These are phyloP conservation scores for Tryphoninae sp. DNA, from an alignment of 2,888 invertebrate species.

Conservation along the genomic window DNA sequence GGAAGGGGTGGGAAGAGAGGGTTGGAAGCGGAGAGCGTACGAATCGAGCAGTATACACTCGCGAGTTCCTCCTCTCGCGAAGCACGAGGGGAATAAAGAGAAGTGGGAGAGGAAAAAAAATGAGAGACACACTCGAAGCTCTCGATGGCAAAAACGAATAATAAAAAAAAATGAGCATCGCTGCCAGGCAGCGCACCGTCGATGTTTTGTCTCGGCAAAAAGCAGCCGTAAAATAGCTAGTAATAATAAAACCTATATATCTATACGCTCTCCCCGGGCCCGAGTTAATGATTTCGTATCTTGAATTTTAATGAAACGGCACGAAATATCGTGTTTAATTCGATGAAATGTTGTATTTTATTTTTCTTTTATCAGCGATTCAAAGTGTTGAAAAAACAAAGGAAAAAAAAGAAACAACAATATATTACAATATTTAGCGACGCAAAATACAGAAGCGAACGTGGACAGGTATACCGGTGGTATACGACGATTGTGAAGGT, in stretches of 20 bases:
- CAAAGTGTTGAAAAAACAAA: background rate
- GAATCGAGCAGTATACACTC: constrained; percentile 31
- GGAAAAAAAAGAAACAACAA: constrained; percentile 5
- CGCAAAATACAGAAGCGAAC: no score
- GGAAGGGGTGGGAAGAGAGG: background rate
- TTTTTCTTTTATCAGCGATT: no score
- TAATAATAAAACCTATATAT: background rate
- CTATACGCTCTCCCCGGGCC: background rate
- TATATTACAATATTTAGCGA: no score
- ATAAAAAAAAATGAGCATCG: constrained; percentile 17
- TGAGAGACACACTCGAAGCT: constrained; percentile 4
- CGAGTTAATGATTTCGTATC: background rate
- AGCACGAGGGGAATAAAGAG: background rate
- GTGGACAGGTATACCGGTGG: no score
- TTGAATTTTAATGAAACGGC: background rate
- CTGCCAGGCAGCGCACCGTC: background rate
- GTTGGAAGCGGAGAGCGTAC: constrained; percentile 9
- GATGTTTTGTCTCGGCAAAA: constrained; percentile 29
- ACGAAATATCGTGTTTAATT: background rate
- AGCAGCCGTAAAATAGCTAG: background rate
- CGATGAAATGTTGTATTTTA: background rate
- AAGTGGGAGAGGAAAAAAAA: constrained; percentile 11
- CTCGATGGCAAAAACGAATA: constrained; percentile 13
- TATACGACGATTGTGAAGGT: no score
- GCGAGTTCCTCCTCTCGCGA: constrained; percentile 14